Evolutionary conservation across 2,113 vertebrate genomes (phyloP), one percentile per base, ranked within the genome.

Genomic region (Psittacula cyanocephala): DNA sequence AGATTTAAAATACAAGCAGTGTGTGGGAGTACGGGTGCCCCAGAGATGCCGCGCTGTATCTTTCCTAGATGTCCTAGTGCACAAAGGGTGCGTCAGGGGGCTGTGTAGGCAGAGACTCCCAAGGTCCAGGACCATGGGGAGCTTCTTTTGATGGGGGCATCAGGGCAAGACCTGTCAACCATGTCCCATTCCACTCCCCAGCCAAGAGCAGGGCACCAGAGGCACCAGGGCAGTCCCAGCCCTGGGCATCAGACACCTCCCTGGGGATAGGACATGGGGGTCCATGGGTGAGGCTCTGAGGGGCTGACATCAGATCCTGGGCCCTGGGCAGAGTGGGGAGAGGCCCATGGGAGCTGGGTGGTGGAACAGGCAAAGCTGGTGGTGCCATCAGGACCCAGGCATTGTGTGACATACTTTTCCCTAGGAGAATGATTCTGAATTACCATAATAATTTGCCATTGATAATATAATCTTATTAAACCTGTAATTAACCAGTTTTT

Each of bases 251-350:
- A 57, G 31, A 19, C 55, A 33, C 11, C 31, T 63, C 8, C 3
- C 12, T 27, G 24, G 22, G 17, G 5, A 28, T 2, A 4, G 6
- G 33, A 13, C 6, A 3, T 11, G 37, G 37, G 20, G n/a, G 19
- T 9, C 18, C 19, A 39, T 13, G 18, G 4, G 3, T 69, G 11
- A 7, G 5, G 16, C 17, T 4, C 20, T 18, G 13, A 8, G 31
- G 13, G 7, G 17, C 17, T 47, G 76, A 68, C 8, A 4, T 8
- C 6, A 29, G 5, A 28, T n/a, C 17, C 29, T 41, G 29, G 17
- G 17, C 53, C 2, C 2, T 37, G 10, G 39, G 25, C 28, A 39
- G 33, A 3, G 4, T 46, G 4, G 1, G 3, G 16, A 5, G 13
- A 39, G 9, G 9, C 25, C 14, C 35, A 50, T 24, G 1, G 4